A percentile compares a stretch with the other conserved stretches of the same genome.
These are phyloP conservation scores for Arrhopalites spinosus DNA, from an alignment of 2,888 invertebrate genomes.

Conservation along the genomic window DNA sequence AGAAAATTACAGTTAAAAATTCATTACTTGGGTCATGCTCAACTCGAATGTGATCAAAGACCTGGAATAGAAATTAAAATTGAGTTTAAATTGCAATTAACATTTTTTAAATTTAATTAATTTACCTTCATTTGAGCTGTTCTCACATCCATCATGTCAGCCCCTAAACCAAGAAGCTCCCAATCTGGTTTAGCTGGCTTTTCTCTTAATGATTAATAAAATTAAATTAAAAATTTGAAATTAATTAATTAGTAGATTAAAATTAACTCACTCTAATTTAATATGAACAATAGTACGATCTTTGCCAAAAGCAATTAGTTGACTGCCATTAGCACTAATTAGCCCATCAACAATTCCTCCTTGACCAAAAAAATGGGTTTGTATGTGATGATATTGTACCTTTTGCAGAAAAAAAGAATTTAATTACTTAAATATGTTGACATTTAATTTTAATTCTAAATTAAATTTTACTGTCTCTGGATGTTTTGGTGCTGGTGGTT, in stretches of 20 bases:
- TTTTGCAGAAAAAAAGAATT: no score
- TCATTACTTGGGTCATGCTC: constrained; percentile 1
- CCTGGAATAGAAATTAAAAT: constrained; percentile 7
- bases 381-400: constrained; percentile 23
- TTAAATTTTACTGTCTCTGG: constrained; percentile 30
- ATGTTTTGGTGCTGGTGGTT: constrained; percentile 43
- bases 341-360: constrained; percentile 51
- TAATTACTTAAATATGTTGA: no score
- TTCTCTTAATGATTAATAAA: constrained; percentile 1
- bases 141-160: constrained; percentile 39
- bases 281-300: constrained; percentile 50
- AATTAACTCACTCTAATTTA: constrained; percentile 40
- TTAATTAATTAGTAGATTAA: not conserved
- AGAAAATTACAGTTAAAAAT: not conserved
- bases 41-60: constrained; percentile 26
- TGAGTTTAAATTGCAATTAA: no score
- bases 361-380: constrained; percentile 48
- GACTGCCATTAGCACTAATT: constrained; percentile 50
- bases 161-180: constrained; percentile 41
- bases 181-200: constrained; percentile 43
- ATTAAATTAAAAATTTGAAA: not conserved
- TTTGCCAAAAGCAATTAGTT: constrained; percentile 47
- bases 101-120: no score
- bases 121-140: constrained; percentile 36
- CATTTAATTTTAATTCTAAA: no score